Base-by-base conservation (phyloP, 1,140 invertebrate species). In the Sitophilus oryzae region DNA sequence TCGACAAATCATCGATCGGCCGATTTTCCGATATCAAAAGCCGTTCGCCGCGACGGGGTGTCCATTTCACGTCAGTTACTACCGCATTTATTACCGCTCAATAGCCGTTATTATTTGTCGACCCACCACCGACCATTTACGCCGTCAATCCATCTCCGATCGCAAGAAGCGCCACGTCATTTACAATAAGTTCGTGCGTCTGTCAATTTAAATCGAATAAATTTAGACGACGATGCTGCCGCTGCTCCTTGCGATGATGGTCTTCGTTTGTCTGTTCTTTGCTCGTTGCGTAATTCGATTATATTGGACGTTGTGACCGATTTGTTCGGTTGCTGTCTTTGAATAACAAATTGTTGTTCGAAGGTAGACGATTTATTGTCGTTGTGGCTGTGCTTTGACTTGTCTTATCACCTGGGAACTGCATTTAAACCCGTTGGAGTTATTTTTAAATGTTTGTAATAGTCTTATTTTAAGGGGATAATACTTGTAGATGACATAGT, bases 31-130 rank as follows among this genome's bases (percentile, higher is more conserved):
- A 58, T 58, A 58, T 58, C 43, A 54, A 54, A 54, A 54, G 44
- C 21, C n/a, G n/a, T n/a, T n/a, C n/a, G n/a, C n/a, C 57, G 23
- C 57, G 0, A 43, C 57, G 40, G 57, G 57, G 57, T 59, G 25
- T 48, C 57, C 45, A 53, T 38, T 49, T 59, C 51, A 53, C 46
- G 57, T 59, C 57, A 59, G 47, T 59, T 49, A 38, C 51, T 37
- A 59, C 52, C 52, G 50, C 57, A 54, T 59, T 59, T 59, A 59
- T 59, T 59, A 54, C 51, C 34, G 38, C 37, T 59, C 51, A 53
- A 45, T 45, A 25, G 41, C 44, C 2, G n/a, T 44, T 23, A 19
- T 19, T 18, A 44, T 20, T 14, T 25, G 40, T 30, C 34, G 50
- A 16, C 43, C 51, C 51, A 35, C 48, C 36, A 35, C 43, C 10